Evolutionary conservation across 1,140 invertebrate species (phyloP).

Genomic region (Radopholus similis): DNA sequence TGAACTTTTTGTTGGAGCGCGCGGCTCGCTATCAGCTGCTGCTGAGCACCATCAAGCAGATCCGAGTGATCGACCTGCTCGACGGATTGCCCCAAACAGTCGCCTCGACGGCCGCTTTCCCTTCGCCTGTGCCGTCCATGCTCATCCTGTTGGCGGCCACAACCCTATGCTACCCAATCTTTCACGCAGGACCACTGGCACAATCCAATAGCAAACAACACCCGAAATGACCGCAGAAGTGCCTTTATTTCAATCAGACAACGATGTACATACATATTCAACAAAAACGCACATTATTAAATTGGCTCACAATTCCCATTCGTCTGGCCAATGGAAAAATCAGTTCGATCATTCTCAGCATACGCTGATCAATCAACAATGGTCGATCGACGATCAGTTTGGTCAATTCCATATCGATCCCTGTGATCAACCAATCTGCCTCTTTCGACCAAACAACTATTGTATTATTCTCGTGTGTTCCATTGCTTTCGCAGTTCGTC

Average conservation of each 20-base stretch:
- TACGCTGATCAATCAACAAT: too few species aligned
- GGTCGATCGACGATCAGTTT: too few species aligned
- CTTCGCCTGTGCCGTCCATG: slow-evolving; percentile 1
- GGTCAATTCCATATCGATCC: too few species aligned
- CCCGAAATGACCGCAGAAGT: background rate
- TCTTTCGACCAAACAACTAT: too few species aligned
- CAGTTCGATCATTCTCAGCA: too few species aligned
- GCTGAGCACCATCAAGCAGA: slow-evolving; percentile 48
- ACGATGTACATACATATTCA: background rate
- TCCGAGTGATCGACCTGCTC: slow-evolving; percentile 41
- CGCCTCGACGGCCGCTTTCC: background rate
- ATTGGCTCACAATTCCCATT: too few species aligned
- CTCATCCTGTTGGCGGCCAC: too few species aligned
- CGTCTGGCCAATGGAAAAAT: too few species aligned
- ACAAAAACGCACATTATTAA: too few species aligned
- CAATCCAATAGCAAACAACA: slow-evolving; percentile 28
- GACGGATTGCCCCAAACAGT: slow-evolving; percentile 31
- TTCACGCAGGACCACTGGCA: slow-evolving; percentile 32
- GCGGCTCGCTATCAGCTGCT: slow-evolving; percentile 45
- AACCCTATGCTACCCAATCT: slow-evolving; percentile 30
- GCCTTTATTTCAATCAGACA: too few species aligned
- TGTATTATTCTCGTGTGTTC: too few species aligned
- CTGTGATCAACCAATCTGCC: background rate
- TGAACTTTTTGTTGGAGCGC: slow-evolving; percentile 39
- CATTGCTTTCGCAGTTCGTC: background rate